Evolutionary conservation across 2,888 invertebrate genomes (phyloP), one percentile per base, ranked within the genome.

Genomic region (Vanessa cardui): DNA sequence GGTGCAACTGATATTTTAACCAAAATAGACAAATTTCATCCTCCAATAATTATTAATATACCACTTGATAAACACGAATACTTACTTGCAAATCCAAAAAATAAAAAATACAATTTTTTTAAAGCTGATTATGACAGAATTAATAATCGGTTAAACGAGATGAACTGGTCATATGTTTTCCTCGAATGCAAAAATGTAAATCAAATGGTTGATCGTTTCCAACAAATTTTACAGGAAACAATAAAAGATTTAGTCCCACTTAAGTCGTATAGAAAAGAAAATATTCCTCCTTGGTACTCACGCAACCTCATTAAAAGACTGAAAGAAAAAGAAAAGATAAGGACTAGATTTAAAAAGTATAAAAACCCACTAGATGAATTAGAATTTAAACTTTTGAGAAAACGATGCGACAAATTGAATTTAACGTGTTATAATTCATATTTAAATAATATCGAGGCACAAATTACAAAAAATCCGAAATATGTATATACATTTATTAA

Each of bases 141-240:
- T 21, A 21, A 15, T 20, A 50, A 50, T 50, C 21, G 21, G 3
- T 21, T 50, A 21, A 20, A 21, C 21, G 21, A 21, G 20, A 20
- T 21, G 12, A 15, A 50, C 21, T 50, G 50, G 61, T 31, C 16
- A 47, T n/a, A 18, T 31, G n/a, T 49, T 33, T 31, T 61, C 31
- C 12, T 45, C 47, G 46, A 46, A 47, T 26, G 46, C 31, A 49
- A 47, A 31, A 31, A 61, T 21, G 49, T 47, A 26, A 33, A 61
- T n/a, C 31, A 16, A 31, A 61, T 47, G 47, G 47, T 47, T 47
- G 47, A n/a, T 47, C 18, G 47, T 47, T 47, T 47, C 47, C 47
- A 47, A 47, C 47, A 47, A 18, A 47, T 47, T 47, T 47, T 47
- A 47, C 47, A 47, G 8, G 18, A 47, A 47, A 47, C 18, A 18